Conservation (phyloP, 92 coral and sea anemone species). For the Heteractis magnifica region DNA sequence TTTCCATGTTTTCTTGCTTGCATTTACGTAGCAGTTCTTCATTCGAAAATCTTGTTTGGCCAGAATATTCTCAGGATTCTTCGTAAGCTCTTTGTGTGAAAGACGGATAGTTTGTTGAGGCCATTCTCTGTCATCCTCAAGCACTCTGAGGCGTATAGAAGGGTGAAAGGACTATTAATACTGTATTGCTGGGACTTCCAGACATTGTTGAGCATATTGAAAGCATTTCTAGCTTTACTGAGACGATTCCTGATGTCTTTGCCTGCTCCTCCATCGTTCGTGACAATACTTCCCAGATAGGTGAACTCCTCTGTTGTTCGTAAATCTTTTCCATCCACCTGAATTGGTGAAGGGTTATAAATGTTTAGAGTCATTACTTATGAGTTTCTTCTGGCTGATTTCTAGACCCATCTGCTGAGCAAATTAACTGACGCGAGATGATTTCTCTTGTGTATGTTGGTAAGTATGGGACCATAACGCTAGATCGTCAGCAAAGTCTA, state of each 20-base stretch:
- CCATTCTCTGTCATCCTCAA: conserved; percentile 30
- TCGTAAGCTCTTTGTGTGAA: conserved; percentile 32
- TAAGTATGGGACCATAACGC: conserved; percentile 36
- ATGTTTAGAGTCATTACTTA: neutral
- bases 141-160: conserved; percentile 21
- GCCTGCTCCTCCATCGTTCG: conserved; percentile 37
- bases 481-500: conserved; percentile 34
- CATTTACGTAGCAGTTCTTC: conserved; percentile 19
- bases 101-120: neutral
- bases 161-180: conserved; percentile 17
- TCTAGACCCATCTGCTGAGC: neutral
- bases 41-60: conserved; percentile 25
- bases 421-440: conserved; percentile 18
- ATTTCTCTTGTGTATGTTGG: conserved; percentile 26
- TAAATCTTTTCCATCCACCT: conserved; percentile 21
- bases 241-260: conserved; percentile 27
- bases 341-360: conserved; percentile 25
- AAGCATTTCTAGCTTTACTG: conserved; percentile 26
- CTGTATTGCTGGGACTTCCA: conserved; percentile 33
- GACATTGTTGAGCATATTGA: conserved; percentile 16
- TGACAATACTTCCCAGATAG: conserved; percentile 38
- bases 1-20: conserved; percentile 26
- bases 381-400: neutral
- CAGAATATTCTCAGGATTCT: conserved; percentile 39
- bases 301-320: conserved; percentile 34